Conservation (phyloP, 2,888 invertebrate genomes). For the Scelioninae gen. 1 region DNA sequence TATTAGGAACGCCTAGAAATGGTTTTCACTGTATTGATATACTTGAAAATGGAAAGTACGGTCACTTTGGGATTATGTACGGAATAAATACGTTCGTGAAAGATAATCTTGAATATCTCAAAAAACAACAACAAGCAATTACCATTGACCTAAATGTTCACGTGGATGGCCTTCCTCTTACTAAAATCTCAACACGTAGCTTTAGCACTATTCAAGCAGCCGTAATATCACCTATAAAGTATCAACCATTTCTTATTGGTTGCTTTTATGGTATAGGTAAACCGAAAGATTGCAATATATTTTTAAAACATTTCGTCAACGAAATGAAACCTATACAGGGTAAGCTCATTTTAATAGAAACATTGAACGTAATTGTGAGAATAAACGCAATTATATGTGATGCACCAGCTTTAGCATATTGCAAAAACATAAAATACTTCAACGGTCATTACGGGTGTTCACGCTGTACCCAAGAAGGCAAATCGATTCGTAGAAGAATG, state of each 20-base stretch:
- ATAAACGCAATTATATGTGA: conserved; percentile 17
- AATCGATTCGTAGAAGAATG: conserved; percentile 17
- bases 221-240: conserved; percentile 14
- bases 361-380: not conserved
- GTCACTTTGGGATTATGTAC: not conserved
- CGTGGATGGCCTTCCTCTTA: not conserved
- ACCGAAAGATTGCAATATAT: conserved; percentile 6
- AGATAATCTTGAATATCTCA: not conserved
- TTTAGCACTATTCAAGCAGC: conserved; percentile 20
- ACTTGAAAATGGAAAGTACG: not conserved
- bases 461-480: conserved; percentile 18
- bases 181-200: conserved; percentile 5
- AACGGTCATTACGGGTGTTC: conserved; percentile 23
- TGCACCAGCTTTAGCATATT: conserved; percentile 22
- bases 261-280: conserved; percentile 19
- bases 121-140: not conserved
- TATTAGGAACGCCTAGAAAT: conserved; percentile 27
- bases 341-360: not conserved
- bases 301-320: conserved; percentile 1
- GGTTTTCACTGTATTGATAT: not conserved
- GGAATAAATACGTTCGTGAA: not conserved
- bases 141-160: not conserved
- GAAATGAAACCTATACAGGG: conserved; percentile 4
- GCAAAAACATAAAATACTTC: conserved; percentile 1
- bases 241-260: conserved; percentile 22